These are phyloP conservation scores for Rhingia campestris DNA, from an alignment of 2,888 invertebrate genomes.

Conservation along the genomic window DNA sequence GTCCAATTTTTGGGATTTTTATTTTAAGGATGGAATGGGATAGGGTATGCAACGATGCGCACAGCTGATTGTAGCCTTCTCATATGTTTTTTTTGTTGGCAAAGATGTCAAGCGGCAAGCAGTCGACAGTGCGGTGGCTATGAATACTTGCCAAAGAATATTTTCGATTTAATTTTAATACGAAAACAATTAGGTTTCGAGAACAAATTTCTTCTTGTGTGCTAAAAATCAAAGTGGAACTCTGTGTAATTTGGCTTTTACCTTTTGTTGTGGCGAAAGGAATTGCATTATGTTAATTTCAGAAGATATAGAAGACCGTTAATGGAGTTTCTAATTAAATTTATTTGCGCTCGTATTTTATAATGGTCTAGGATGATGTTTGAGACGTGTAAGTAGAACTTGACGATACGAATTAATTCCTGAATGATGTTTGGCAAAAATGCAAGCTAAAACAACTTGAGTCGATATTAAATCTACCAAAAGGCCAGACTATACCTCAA, in stretches of 20 bases:
- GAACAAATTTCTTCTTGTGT: conserved; percentile 22
- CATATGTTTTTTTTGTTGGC: no score
- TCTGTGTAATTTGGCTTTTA: conserved; percentile 23
- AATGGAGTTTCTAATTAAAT: conserved; percentile 35
- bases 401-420: not conserved
- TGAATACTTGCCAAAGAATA: conserved; percentile 7
- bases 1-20: no score
- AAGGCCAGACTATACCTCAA: no score
- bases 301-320: conserved; percentile 7
- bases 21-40: no score
- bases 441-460: no score
- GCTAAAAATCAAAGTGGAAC: not conserved
- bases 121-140: not conserved
- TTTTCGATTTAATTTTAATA: conserved; percentile 12
- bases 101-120: no score
- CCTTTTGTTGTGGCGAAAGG: not conserved
- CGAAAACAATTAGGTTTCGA: conserved; percentile 20
- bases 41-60: no score
- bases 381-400: not conserved
- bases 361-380: not conserved
- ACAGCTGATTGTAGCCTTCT: no score
- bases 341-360: conserved; percentile 4
- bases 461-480: no score
- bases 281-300: conserved; percentile 31
- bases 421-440: not conserved